Base-by-base conservation (phyloP, 2,888 invertebrate genomes). In the Idaea aversata region DNA sequence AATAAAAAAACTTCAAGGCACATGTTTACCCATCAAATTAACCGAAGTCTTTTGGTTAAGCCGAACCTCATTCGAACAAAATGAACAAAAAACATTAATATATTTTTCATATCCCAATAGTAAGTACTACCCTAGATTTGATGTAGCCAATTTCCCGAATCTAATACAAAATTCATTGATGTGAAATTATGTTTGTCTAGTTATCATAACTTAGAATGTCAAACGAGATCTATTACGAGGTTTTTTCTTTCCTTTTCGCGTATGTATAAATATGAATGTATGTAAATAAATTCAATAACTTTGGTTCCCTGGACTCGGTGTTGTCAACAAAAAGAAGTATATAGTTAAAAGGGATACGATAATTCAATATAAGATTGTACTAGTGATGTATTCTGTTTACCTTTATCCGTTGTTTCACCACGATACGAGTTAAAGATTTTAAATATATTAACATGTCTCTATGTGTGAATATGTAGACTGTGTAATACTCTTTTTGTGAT, bases 251-350 rank as follows among this genome's bases (percentile, higher is more conserved):
- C 77, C 75, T 81, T 80, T 79, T 76, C 72, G 70, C 72, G 72
- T 75, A 78, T 77, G 76, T 76, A 47, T 47, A 70, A 70, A 73
- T 70, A 79, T 77, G 76, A 78, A 70, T 70, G 59, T 78, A 84
- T 84, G 85, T 84, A 85, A 85, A 86, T 86, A 85, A 83, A 86
- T 85, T 86, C 84, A 85, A 85, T 86, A 86, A 85, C 76, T 80
- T 72, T 63, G 25, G 76, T 68, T 77, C 82, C 75, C 77, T 81
- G 83, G 83, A 85, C 85, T 80, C 74, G 69, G 68, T 65, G 71
- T 72, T 77, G 84, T 81, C 83, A 81, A 79, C 78, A 80, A 47
- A 36, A 47, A 10, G 47, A 10, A 47, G 13, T 47, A 47, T 75
- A 69, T 77, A 73, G 68, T 76, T 72, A 78, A 76, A 75, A 76